A percentile compares a stretch with the other conserved stretches of the same genome.
phyloP scores from a whole-genome alignment of 2,888 invertebrate genomes.

The Pristionchus arcanus region DNA sequence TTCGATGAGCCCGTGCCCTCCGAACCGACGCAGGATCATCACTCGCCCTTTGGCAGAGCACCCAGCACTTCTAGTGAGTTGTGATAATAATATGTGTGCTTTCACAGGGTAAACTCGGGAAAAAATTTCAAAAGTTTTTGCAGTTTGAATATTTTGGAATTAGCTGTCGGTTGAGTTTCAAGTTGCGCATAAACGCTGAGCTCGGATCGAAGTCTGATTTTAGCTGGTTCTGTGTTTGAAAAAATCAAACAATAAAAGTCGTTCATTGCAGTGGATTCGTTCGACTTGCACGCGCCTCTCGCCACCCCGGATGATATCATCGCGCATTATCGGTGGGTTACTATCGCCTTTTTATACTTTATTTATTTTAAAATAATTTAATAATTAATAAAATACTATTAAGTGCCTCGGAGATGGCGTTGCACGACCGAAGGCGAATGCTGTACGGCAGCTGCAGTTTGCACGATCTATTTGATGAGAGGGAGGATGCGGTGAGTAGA shows the following conservation, averaged over 20 bases:
- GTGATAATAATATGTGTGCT: not conserved
- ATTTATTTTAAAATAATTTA: not conserved
- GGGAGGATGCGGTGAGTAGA: conserved; percentile 35
- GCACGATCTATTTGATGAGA: conserved; percentile 40
- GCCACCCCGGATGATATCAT: not conserved
- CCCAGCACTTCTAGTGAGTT: not conserved
- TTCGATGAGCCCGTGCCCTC: conserved; percentile 22
- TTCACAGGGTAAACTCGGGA: not conserved
- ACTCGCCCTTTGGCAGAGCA: not conserved
- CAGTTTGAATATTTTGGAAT: not conserved
- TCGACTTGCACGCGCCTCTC: not conserved
- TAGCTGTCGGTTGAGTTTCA: not conserved
- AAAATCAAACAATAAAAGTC: not conserved
- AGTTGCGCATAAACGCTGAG: not conserved
- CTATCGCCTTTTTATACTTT: not conserved
- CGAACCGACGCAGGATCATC: conserved; percentile 8
- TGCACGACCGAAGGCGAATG: conserved; percentile 44
- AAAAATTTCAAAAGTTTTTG: not conserved
- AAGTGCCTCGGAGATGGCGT: conserved; percentile 50
- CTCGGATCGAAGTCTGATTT: not conserved
- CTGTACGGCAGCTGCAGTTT: conserved; percentile 40
- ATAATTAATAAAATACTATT: not conserved
- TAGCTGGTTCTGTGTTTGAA: not conserved
- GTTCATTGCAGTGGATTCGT: conserved; percentile 3
- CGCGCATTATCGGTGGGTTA: conserved; percentile 40